Evolutionary conservation across 1,140 invertebrate species (phyloP), one percentile per base, ranked within the genome.

Genomic region (Pseudomyrmex pallidus): DNA sequence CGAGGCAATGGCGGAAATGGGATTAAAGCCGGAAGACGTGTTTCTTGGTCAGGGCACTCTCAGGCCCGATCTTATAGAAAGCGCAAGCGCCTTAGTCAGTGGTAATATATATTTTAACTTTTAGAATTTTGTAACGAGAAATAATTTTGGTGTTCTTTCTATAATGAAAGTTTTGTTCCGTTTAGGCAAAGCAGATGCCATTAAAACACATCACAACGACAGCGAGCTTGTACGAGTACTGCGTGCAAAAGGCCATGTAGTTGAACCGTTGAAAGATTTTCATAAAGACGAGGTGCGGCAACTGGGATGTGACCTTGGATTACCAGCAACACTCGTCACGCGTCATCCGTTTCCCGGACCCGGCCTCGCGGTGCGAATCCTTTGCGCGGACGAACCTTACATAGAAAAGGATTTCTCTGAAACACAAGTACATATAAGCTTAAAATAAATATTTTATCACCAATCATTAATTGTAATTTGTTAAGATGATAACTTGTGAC

Each of bases 151-250:
- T 12, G 22, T 35, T 25, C 70, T 67, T 67, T 17, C 44, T 15
- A 59, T 50, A 61, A 73, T 72, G n/a, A 9, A 46, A 61, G 62
- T 54, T n/a, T 66, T 46, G 17, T 87, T 25, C 13, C 13, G 15
- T 83, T 9, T 22, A 93, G 93, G 92, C 89, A 97, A 97, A 94
- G 99, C 99, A 7, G 98, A 99, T 93, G 97, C 97, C 13, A 99
- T 99, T 90, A 99, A 99, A 95, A 99, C 99, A n/a, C 99, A 99
- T 95, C 99, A 99, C 95, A 99, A 99, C 94, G 99, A 99, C 93
- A 99, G 98, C 52, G 98, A 98, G 90, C 95, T 99, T 22, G 98
- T 99, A n/a, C 95, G 98, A 86, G 95, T 97, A 91, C 95, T 99
- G 66, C 95, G 99, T 82, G 95, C 96, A 85, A 94, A 97, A 90